Percentiles rank a stretch among this genome's conserved stretches.
Conservation (phyloP, 1,140 invertebrate species). For the Nixonia krombeini region DNA sequence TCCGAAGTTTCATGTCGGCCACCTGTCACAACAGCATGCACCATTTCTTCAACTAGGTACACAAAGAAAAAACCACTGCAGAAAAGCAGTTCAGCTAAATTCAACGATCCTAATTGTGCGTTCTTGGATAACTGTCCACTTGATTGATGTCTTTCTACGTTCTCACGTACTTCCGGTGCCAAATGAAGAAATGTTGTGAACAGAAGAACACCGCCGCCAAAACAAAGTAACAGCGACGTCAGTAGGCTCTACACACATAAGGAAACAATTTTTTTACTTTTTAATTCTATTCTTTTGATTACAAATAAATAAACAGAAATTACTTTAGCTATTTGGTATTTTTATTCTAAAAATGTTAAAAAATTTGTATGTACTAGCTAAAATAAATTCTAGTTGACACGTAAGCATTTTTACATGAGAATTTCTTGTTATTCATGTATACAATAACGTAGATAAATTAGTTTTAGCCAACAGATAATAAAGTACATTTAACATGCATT, state of each 20-base stretch:
- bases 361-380: too few species aligned
- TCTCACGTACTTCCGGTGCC: constrained; percentile 81
- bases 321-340: too few species aligned
- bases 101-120: constrained; percentile 60
- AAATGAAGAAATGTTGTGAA: constrained; percentile 85
- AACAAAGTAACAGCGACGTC: constrained; percentile 79
- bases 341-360: too few species aligned
- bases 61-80: constrained; percentile 82
- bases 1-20: constrained; percentile 69
- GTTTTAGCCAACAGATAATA: too few species aligned
- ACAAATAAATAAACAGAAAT: too few species aligned
- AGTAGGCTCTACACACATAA: constrained; percentile 65
- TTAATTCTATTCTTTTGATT: too few species aligned
- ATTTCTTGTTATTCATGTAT: too few species aligned
- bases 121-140: constrained; percentile 58
- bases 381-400: too few species aligned
- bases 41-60: constrained; percentile 80
- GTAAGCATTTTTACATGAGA: too few species aligned
- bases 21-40: constrained; percentile 74
- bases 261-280: not conserved
- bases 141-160: constrained; percentile 65
- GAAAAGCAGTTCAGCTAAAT: constrained; percentile 78
- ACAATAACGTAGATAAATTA: too few species aligned
- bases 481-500: too few species aligned
- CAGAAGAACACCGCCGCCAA: constrained; percentile 85